Base-by-base conservation (phyloP, 92 coral and sea anemone genomes). In the Porites rus region DNA sequence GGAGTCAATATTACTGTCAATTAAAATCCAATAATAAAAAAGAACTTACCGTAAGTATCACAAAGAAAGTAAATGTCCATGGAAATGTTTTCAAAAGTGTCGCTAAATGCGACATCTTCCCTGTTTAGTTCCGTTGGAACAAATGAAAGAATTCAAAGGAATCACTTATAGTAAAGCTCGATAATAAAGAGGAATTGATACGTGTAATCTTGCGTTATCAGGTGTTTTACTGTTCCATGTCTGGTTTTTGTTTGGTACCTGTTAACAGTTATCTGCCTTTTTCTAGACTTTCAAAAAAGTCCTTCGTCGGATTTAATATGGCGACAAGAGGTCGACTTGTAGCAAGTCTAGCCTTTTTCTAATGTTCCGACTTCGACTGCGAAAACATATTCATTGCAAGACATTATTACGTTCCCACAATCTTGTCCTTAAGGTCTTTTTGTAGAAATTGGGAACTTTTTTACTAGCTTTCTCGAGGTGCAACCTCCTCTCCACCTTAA, bases 81-180 rank as follows among this genome's bases (percentile, higher is more conserved):
- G 19, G 51, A 68, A 24, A 68, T 68, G 72, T 68, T 68, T 68
- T 68, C 51, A 2, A 10, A 4, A 10, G 16, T 66, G 71, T 66
- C 71, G 71, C 71, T 66, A 66, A 66, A 66, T 24, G 38, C 71
- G 71, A 66, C 71, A 66, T 68, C 72, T 68, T 68, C 72, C 71
- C 43, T 38, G 28, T 16, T 68, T 68, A 22, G 72, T 25, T 68
- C 71, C 13, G 46, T 25, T 8, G 17, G 51, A 25, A 68, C 17
- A 25, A 68, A 68, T 68, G 1, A 8, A 68, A 11, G n/a, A 68
- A 68, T 25, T 43, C 7, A 68, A 68, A 68, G 25, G 51, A 68
- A 25, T 68, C 72, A 22, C 72, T 1, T 68, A 68, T 68, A 68
- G 72, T 68, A 6, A 22, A 22, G 12, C 50, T 13, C 6, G 17